These are phyloP conservation scores for Pungitius pungitius DNA, from an alignment of 2,113 vertebrate species.

Conservation along the genomic window DNA sequence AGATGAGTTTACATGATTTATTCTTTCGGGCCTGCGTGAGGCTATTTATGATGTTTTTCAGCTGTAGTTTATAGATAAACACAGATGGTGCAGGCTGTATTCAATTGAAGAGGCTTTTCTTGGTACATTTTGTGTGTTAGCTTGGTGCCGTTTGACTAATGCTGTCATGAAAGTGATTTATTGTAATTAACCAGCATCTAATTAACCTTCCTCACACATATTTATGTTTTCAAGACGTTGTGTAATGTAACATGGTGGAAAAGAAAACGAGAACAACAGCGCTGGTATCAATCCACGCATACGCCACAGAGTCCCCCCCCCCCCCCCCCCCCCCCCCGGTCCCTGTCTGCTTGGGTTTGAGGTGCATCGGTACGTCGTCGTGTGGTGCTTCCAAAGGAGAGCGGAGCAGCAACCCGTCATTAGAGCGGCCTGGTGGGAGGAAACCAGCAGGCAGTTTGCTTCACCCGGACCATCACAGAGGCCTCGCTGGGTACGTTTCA, in stretches of 20 bases:
- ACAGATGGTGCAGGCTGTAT: not conserved
- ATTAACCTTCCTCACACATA: not conserved
- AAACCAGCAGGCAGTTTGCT: conserved; percentile 50
- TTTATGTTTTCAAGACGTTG: too few relatives aligned
- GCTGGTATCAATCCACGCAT: not conserved
- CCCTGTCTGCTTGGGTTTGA: conserved; percentile 11
- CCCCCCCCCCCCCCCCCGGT: not conserved
- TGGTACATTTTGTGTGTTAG: not conserved
- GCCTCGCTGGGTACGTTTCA: conserved; percentile 41
- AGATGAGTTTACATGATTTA: not conserved
- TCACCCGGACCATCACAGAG: conserved; percentile 61
- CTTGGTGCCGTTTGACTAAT: conserved; percentile 6
- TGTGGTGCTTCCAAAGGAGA: conserved; percentile 49
- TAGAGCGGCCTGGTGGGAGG: conserved; percentile 58
- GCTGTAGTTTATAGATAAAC: not conserved
- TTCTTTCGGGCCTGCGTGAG: conserved; percentile 9
- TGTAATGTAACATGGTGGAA: not conserved
- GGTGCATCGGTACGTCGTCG: conserved; percentile 47
- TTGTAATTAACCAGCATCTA: conserved; percentile 3
- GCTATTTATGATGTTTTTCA: conserved; percentile 5
- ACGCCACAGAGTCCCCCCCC: not conserved
- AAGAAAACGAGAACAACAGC: not conserved
- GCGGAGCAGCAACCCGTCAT: conserved; percentile 59
- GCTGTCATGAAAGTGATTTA: conserved; percentile 3
- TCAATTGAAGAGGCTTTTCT: not conserved